These are phyloP conservation scores for Cataglyphis cursor DNA, from an alignment of 2,888 invertebrate species.

Conservation along the genomic window DNA sequence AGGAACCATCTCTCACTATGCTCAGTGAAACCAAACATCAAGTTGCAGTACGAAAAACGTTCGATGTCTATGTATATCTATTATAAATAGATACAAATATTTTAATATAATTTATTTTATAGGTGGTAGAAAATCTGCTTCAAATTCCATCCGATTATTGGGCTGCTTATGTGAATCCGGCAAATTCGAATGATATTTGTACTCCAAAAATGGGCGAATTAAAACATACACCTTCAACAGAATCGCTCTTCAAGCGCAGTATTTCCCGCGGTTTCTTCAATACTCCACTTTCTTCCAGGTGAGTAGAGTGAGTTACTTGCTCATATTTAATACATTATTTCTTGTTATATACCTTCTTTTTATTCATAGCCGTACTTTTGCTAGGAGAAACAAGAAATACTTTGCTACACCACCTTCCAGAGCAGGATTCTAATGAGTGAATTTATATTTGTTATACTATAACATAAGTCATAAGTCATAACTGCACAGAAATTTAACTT, in stretches of 20 bases:
- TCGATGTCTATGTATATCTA: neutral
- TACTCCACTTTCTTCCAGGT: constrained; percentile 84
- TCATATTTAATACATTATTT: neutral
- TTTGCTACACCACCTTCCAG: constrained; percentile 85
- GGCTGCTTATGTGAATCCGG: constrained; percentile 90
- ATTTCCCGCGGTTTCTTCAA: constrained; percentile 83
- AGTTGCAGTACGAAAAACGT: constrained; percentile 88
- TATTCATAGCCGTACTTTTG: constrained; percentile 82
- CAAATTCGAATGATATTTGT: constrained; percentile 77
- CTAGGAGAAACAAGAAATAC: constrained; percentile 84
- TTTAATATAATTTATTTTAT: constrained; percentile 79
- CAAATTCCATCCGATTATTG: constrained; percentile 92
- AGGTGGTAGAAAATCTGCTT: constrained; percentile 91
- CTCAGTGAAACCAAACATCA: constrained; percentile 93
- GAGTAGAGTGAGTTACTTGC: constrained; percentile 16
- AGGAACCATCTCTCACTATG: constrained; percentile 91
- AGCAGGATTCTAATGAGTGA: constrained; percentile 73
- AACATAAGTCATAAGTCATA: constrained; percentile 25
- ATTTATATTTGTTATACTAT: constrained; percentile 53
- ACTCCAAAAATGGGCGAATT: constrained; percentile 83
- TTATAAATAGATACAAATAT: constrained; percentile 17
- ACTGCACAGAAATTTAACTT: constrained; percentile 41
- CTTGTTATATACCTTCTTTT: constrained; percentile 9
- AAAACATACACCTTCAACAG: constrained; percentile 85
- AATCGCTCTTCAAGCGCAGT: constrained; percentile 84